Conservation (phyloP, 2,888 invertebrate genomes). For the Pristionchus maxplancki region DNA sequence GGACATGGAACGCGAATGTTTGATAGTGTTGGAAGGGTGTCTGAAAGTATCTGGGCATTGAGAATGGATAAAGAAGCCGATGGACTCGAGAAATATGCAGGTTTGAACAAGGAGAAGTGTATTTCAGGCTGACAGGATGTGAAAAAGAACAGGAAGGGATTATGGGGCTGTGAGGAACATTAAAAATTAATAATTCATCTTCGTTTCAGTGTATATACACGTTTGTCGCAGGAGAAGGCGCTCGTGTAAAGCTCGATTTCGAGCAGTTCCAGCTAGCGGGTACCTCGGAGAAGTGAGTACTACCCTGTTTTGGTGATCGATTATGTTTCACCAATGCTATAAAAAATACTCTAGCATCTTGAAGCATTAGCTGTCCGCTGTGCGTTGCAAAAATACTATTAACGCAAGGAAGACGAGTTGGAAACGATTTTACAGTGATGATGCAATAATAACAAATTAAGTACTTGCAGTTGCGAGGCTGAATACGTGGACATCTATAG, state of each 20-base stretch:
- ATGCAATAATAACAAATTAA: too few relatives aligned
- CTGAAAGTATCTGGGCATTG: too few relatives aligned
- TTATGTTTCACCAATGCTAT: neutral
- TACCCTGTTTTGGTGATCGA: neutral
- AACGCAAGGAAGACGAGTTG: too few relatives aligned
- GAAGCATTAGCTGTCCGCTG: neutral
- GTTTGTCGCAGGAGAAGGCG: constrained; percentile 79
- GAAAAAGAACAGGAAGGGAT: neutral
- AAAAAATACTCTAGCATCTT: neutral
- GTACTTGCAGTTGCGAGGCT: constrained; percentile 78
- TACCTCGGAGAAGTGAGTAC: constrained; percentile 79
- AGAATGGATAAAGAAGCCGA: constrained; percentile 40
- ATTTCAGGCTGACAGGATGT: neutral
- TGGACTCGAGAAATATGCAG: constrained; percentile 59
- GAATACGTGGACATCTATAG: constrained; percentile 80
- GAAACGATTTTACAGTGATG: too few relatives aligned
- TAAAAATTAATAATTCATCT: neutral
- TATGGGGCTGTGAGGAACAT: neutral
- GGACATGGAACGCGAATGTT: neutral
- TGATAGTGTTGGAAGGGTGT: too few relatives aligned
- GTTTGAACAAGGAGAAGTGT: constrained; percentile 51
- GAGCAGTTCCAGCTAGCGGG: constrained; percentile 79
- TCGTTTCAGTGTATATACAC: constrained; percentile 79
- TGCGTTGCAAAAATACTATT: neutral
- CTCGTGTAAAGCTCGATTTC: constrained; percentile 79